These are phyloP conservation scores for Corythoichthys intestinalis DNA, from an alignment of 2,113 vertebrate genomes.

Conservation along the genomic window DNA sequence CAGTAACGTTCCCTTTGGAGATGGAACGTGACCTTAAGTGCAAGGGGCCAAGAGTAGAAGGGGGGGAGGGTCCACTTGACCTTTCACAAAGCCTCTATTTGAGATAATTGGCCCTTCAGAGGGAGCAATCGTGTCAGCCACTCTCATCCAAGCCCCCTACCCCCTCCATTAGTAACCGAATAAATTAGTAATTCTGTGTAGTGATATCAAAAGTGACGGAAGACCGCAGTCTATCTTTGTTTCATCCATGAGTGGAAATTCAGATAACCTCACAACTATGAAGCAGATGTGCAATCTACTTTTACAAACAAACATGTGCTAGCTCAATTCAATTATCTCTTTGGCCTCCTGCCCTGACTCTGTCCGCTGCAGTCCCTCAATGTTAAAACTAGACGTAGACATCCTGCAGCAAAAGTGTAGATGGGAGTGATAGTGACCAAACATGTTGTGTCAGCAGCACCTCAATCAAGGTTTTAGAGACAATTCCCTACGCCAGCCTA, in stretches of 20 bases:
- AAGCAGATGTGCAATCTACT: not conserved
- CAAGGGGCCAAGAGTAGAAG: not conserved
- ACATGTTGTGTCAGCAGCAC: constrained; percentile 9
- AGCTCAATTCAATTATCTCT: constrained; percentile 1
- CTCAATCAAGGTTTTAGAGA: constrained; percentile 22
- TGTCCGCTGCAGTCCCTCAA: too few species aligned
- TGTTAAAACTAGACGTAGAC: constrained; percentile 5
- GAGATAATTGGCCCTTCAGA: constrained; percentile 72
- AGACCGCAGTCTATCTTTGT: constrained; percentile 16
- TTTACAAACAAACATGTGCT: not conserved
- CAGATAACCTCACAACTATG: too few species aligned
- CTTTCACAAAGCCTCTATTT: constrained; percentile 63
- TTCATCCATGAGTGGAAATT: constrained; percentile 2
- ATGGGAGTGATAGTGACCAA: constrained; percentile 2
- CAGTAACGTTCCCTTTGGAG: constrained; percentile 15
- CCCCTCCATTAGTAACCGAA: constrained; percentile 66
- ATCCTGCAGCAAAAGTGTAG: not conserved
- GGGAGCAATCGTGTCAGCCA: constrained; percentile 58
- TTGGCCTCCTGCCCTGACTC: not conserved
- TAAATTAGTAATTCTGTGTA: constrained; percentile 61
- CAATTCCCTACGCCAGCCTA: not conserved
- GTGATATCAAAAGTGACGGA: constrained; percentile 43
- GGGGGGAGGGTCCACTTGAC: constrained; percentile 49
- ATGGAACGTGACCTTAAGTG: constrained; percentile 35
- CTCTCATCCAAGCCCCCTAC: constrained; percentile 52